A percentile compares a stretch with the other conserved stretches of the same genome.
phyloP scores from a whole-genome alignment of 2,113 vertebrate species.

The Phasianus colchicus region DNA sequence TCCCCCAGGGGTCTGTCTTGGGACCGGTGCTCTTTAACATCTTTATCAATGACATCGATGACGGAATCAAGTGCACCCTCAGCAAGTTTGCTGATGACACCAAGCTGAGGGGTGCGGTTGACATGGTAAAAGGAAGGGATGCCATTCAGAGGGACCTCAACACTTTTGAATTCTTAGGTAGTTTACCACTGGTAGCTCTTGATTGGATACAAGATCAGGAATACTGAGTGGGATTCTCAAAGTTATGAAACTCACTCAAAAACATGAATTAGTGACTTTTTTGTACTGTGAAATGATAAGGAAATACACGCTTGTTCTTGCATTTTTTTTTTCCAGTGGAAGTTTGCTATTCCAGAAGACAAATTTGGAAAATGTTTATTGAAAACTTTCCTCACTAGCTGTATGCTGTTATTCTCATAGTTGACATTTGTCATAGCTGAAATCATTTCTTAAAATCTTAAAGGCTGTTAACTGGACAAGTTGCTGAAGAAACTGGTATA shows the following conservation, averaged over 20 bases:
- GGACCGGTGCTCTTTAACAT: no score
- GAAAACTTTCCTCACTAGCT: neutral
- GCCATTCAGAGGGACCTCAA: no score
- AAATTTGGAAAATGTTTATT: neutral
- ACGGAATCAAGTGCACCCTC: no score
- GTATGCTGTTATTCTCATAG: neutral
- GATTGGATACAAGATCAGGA: neutral
- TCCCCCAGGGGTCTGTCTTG: no score
- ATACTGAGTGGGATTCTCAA: neutral
- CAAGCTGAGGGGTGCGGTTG: no score
- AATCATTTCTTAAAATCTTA: neutral
- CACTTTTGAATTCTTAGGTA: neutral
- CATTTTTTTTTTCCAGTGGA: neutral
- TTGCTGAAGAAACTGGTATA: neutral
- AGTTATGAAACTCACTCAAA: neutral
- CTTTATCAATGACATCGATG: no score
- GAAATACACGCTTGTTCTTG: neutral
- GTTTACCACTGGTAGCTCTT: neutral
- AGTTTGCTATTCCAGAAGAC: neutral
- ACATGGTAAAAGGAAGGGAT: no score
- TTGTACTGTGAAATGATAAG: neutral
- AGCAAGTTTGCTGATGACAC: no score
- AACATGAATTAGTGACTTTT: neutral
- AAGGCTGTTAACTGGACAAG: neutral
- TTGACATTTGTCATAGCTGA: neutral